A percentile compares a stretch with the other conserved stretches of the same genome.
These are phyloP conservation scores for Siniperca scherzeri DNA, from an alignment of 2,797 vertebrate species.

Conservation along the genomic window DNA sequence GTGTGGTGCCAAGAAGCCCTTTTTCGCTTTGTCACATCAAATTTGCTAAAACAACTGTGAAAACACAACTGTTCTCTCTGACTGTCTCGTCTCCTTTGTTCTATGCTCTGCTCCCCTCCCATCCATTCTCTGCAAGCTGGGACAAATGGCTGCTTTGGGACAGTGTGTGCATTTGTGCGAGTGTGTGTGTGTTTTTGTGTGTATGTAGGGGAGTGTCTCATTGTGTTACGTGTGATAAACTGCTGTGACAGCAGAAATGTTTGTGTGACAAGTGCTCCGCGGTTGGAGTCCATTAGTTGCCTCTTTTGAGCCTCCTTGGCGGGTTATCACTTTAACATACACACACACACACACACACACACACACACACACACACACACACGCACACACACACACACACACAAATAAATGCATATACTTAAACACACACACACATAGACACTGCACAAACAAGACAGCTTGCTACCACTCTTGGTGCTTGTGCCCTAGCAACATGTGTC, in stretches of 20 bases:
- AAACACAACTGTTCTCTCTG: slow-evolving; percentile 88
- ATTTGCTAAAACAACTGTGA: slow-evolving; percentile 93
- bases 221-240: slow-evolving; percentile 82
- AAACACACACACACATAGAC: slow-evolving; percentile 44
- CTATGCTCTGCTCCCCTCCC: slow-evolving; percentile 60
- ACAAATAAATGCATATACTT: slow-evolving; percentile 37
- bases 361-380: slow-evolving; percentile 34
- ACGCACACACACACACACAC: slow-evolving; percentile 19
- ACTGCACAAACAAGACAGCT: slow-evolving; percentile 64
- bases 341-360: slow-evolving; percentile 37
- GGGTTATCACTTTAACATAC: slow-evolving; percentile 74
- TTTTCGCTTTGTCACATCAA: slow-evolving; percentile 91
- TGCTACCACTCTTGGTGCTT: slow-evolving; percentile 49
- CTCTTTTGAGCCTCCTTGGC: slow-evolving; percentile 82
- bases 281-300: slow-evolving; percentile 83
- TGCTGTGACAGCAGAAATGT: slow-evolving; percentile 88
- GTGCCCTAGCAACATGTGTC: slow-evolving; percentile 80
- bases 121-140: slow-evolving; percentile 65
- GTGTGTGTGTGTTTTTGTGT: slow-evolving; percentile 38
- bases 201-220: slow-evolving; percentile 51
- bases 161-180: slow-evolving; percentile 29
- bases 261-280: slow-evolving; percentile 86
- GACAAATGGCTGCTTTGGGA: slow-evolving; percentile 88
- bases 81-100: slow-evolving; percentile 77
- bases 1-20: slow-evolving; percentile 83